Conservation (phyloP, 2,888 invertebrate species). For the Esperia sulphurella region DNA sequence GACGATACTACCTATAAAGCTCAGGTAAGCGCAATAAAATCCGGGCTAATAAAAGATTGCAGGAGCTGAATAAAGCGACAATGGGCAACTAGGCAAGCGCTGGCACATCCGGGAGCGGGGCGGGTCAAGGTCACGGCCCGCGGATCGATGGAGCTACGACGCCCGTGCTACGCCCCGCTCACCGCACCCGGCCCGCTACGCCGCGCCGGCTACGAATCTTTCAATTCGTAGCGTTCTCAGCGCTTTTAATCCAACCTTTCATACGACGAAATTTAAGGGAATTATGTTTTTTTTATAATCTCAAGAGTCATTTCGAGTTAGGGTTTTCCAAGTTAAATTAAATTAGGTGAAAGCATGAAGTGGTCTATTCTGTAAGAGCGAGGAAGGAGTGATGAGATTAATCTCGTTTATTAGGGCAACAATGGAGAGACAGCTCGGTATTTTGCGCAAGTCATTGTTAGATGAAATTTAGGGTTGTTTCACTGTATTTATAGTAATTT, state of each 20-base stretch:
- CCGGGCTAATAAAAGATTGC: conserved; percentile 60
- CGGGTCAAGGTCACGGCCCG: conserved; percentile 83
- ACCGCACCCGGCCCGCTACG: conserved; percentile 35
- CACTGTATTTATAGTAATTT: too few species aligned
- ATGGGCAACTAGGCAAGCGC: conserved; percentile 63
- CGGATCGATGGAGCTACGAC: conserved; percentile 82
- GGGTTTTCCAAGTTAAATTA: not conserved
- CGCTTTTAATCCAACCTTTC: conserved; percentile 4
- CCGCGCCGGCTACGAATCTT: conserved; percentile 22
- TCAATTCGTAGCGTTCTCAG: conserved; percentile 15
- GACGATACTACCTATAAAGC: conserved; percentile 29
- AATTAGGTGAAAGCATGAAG: not conserved
- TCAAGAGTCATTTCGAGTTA: not conserved
- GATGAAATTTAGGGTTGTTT: not conserved
- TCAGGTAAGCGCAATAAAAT: conserved; percentile 46
- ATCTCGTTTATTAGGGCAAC: conserved; percentile 1
- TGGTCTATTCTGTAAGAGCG: not conserved
- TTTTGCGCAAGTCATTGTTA: not conserved
- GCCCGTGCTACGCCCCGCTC: conserved; percentile 46
- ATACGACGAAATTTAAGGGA: not conserved
- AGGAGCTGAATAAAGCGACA: conserved; percentile 59
- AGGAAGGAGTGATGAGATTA: not conserved
- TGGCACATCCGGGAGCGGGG: conserved; percentile 75
- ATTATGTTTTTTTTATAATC: conserved; percentile 4
- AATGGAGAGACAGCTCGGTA: not conserved